Percentiles rank a stretch among this genome's conserved stretches.
Conservation (phyloP, 2,888 invertebrate genomes). For the Drosophila buzzatii region DNA sequence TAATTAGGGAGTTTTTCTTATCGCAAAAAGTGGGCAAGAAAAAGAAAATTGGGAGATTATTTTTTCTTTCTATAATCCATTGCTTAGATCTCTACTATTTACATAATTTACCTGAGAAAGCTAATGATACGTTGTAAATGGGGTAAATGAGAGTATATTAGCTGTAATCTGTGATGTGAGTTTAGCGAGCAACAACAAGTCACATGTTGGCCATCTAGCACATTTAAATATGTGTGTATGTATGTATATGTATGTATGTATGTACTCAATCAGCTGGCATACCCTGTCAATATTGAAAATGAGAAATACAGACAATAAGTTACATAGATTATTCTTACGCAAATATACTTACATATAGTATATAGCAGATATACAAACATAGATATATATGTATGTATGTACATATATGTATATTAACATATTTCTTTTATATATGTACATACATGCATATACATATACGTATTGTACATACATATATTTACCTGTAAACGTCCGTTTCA, state of each 20-base stretch:
- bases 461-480: no score
- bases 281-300: neutral
- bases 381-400: no score
- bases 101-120: neutral
- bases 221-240: no score
- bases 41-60: neutral
- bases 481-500: no score
- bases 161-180: neutral
- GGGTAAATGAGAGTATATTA: neutral
- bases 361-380: neutral
- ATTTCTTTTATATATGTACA: no score
- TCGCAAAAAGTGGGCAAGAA: neutral
- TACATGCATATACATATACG: neutral
- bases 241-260: no score
- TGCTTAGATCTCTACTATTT: conserved; percentile 22
- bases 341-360: no score
- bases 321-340: no score
- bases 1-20: conserved; percentile 55
- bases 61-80: neutral
- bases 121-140: neutral
- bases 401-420: no score
- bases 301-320: no score
- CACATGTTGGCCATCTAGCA: neutral
- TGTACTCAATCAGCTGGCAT: neutral
- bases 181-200: neutral